Evolutionary conservation across 2,888 invertebrate genomes (phyloP).

Genomic region (Toxonevra muliebris): DNA sequence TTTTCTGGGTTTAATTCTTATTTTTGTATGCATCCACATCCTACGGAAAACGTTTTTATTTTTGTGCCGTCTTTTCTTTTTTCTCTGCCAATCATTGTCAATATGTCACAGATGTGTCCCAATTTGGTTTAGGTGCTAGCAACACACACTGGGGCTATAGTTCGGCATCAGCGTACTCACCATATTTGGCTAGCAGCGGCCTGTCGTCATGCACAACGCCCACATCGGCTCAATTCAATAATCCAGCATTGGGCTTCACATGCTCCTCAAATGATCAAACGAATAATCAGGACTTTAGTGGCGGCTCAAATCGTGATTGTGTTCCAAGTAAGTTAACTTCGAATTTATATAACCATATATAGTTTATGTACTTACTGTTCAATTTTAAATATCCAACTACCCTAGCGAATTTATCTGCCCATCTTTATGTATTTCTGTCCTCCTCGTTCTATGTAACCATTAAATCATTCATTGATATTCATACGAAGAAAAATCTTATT

Average conservation of each 20-base stretch:
- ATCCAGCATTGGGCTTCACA: slow-evolving; percentile 77
- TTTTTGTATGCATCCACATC: slow-evolving; percentile 26
- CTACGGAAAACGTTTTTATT: slow-evolving; percentile 26
- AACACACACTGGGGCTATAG: slow-evolving; percentile 92
- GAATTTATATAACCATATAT: not conserved
- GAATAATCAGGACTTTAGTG: slow-evolving; percentile 69
- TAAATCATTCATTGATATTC: not conserved
- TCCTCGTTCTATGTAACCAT: not conserved
- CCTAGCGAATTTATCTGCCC: not conserved
- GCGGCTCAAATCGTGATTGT: slow-evolving; percentile 69
- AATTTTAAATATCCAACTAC: no score
- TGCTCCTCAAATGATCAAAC: slow-evolving; percentile 75
- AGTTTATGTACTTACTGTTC: not conserved
- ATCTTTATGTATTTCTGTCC: not conserved
- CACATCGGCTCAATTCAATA: slow-evolving; percentile 75
- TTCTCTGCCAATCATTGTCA: slow-evolving; percentile 23
- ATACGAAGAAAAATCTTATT: not conserved
- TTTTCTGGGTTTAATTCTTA: no score
- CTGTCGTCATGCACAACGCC: slow-evolving; percentile 81
- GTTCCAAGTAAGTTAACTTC: slow-evolving; percentile 63
- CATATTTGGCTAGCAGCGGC: slow-evolving; percentile 77
- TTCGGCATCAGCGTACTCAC: slow-evolving; percentile 85
- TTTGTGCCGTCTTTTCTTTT: slow-evolving; percentile 27
- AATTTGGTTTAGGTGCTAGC: slow-evolving; percentile 83
- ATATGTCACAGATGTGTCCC: slow-evolving; percentile 76